phyloP scores from a whole-genome alignment of 1,140 invertebrate species.

The Notospermus geniculatus region DNA sequence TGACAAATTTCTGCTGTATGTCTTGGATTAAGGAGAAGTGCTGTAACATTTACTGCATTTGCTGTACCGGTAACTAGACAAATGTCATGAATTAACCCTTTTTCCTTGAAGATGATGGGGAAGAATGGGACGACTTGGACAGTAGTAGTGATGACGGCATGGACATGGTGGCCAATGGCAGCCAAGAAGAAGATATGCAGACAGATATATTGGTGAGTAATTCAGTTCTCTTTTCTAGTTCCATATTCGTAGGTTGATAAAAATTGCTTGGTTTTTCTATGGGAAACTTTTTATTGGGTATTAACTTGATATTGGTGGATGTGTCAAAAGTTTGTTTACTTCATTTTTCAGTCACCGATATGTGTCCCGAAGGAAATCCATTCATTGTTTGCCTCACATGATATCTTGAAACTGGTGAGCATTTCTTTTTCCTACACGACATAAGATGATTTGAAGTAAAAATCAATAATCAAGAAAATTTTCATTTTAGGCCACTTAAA shows the following conservation, averaged over 20 bases:
- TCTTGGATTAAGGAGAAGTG: no score
- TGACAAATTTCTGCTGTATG: no score
- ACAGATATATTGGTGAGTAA: slow-evolving; percentile 21
- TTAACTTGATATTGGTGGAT: no score
- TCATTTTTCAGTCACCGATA: slow-evolving; percentile 27
- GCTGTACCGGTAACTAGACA: no score
- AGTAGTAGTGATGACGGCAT: slow-evolving; percentile 43
- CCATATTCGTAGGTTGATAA: background rate
- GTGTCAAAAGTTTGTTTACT: no score
- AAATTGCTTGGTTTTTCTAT: background rate
- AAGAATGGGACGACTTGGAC: slow-evolving; percentile 57
- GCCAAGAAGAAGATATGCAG: slow-evolving; percentile 34
- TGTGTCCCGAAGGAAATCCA: slow-evolving; percentile 43
- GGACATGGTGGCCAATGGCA: slow-evolving; percentile 32
- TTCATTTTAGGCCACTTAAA: no score
- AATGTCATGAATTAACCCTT: no score
- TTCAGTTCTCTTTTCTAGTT: background rate
- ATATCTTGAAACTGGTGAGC: slow-evolving; percentile 59
- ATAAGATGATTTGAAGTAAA: no score
- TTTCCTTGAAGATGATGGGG: slow-evolving; percentile 49
- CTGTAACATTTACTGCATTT: no score
- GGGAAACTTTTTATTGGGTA: no score
- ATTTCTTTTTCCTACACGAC: no score
- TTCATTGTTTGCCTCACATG: slow-evolving; percentile 58
- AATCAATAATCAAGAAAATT: no score